Base-by-base conservation (phyloP, 30 jellyfish, hydroid and myxozoan species). In the Rhopilema esculentum region DNA sequence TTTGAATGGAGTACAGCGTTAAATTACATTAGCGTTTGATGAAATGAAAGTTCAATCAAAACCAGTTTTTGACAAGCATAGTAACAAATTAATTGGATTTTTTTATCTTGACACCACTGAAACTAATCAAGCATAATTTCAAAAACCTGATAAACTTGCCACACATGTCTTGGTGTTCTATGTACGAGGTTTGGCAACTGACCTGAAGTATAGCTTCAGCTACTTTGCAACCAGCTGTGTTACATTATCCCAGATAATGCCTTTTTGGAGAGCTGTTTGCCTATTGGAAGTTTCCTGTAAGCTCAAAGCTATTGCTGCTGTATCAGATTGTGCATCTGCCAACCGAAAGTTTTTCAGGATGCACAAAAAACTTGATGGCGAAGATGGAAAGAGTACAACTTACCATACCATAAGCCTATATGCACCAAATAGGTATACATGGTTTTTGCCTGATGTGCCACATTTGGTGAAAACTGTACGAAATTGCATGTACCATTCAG, bases 291-390 rank as follows among this genome's bases (percentile, higher is more conserved):
- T 22, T 8, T 57, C 82, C 19, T 80, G 89, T 62, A 29, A 80
- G 16, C 67, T 80, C 28, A 7, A 31, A 30, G 89, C 62, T 27
- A 64, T 79, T 24, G 89, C 89, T 15, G 69, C 67, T n/a, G 51
- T 48, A 8, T 79, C 70, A 63, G 97, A 91, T 91, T 82, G 95
- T 23, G 95, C 95, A 24, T 73, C 97, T 16, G 31, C 93, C 29
- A 88, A 88, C 69, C 81, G 97, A 67, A 79, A 29, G 53, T 77
- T 89, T 27, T 76, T 57, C 84, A 66, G 75, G 52, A 69, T 84
- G 69, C 93, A 84, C 49, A 27, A 26, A 16, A 24, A 16, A 2
- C n/a, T 72, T 16, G 74, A 33, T 66, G 53, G 57, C 17, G 74
- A 24, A 9, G 25, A 49, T 8, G 84, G 33, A 16, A 64, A 31